Evolutionary conservation across 2,113 vertebrate genomes (phyloP).

Genomic region (Trogon surrucura): DNA sequence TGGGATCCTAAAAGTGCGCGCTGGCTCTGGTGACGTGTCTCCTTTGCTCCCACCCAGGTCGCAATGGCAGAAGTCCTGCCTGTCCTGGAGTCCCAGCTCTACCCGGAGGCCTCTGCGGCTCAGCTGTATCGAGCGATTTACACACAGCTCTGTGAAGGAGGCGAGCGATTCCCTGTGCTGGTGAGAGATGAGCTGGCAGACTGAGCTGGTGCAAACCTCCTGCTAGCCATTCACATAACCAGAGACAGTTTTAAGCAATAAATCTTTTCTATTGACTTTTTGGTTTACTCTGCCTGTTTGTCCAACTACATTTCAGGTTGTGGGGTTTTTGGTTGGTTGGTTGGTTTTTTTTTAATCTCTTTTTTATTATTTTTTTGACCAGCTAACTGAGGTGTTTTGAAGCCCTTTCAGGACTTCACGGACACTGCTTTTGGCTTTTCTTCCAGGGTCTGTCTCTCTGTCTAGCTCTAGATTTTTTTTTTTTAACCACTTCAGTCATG

Average conservation of each 20-base stretch:
- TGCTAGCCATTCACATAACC: neutral
- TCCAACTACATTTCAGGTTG: neutral
- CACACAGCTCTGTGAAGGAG: conserved; percentile 85
- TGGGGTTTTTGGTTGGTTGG: neutral
- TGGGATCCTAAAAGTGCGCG: neutral
- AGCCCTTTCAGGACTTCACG: neutral
- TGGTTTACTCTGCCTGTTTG: neutral
- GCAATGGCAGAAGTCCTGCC: conserved; percentile 80
- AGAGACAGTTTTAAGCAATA: conserved; percentile 20
- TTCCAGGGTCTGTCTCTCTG: neutral
- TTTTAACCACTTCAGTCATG: too few relatives aligned
- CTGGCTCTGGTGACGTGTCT: neutral
- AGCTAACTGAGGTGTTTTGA: neutral
- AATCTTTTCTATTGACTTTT: neutral
- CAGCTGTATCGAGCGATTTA: conserved; percentile 79
- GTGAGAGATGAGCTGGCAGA: conserved; percentile 81
- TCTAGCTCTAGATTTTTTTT: neutral
- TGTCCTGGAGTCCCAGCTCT: conserved; percentile 42
- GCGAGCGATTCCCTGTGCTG: conserved; percentile 81
- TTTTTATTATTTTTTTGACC: neutral
- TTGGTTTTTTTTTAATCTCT: neutral
- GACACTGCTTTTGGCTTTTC: neutral
- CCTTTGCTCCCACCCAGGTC: conserved; percentile 74
- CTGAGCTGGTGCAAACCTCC: conserved; percentile 4
- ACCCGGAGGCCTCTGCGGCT: neutral